A percentile compares a stretch with the other conserved stretches of the same genome.
Evolutionary conservation across 2,113 vertebrate species (phyloP).

Genomic region (Clarias batrachus): DNA sequence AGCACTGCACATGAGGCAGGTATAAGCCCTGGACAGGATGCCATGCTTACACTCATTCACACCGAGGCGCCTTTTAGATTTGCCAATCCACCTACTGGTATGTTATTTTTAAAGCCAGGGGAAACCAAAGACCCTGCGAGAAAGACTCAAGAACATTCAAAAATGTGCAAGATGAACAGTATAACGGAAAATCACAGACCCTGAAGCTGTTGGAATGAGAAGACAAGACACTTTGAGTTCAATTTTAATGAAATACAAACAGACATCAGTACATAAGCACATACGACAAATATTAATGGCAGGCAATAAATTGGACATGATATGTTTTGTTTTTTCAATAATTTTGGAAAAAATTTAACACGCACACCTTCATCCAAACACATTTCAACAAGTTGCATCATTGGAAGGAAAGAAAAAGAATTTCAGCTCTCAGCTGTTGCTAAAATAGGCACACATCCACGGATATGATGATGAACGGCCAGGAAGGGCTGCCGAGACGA

Average conservation of each 20-base stretch:
- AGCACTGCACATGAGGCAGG: not conserved
- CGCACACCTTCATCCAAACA: slow-evolving; percentile 8
- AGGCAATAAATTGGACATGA: slow-evolving; percentile 66
- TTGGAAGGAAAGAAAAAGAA: not conserved
- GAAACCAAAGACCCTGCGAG: not conserved
- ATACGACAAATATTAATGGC: slow-evolving; percentile 61
- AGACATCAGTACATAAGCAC: slow-evolving; percentile 58
- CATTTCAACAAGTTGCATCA: slow-evolving; percentile 14
- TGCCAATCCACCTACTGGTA: not conserved
- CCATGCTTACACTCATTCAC: not conserved
- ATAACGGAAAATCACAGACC: not conserved
- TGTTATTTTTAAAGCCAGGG: not conserved
- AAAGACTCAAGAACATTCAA: not conserved
- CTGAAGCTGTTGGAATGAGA: slow-evolving; percentile 40
- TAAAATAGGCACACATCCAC: not conserved
- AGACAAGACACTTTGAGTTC: slow-evolving; percentile 53
- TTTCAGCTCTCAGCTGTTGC: not conserved
- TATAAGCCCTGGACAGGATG: not conserved
- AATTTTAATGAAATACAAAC: slow-evolving; percentile 65
- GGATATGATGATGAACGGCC: not conserved
- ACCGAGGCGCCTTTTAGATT: not conserved
- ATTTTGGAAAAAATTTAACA: slow-evolving; percentile 57
- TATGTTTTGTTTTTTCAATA: slow-evolving; percentile 20
- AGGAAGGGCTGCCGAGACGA: not conserved
- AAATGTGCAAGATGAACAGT: not conserved